Conservation (phyloP, 2,113 vertebrate species). For the Polyodon spathula region DNA sequence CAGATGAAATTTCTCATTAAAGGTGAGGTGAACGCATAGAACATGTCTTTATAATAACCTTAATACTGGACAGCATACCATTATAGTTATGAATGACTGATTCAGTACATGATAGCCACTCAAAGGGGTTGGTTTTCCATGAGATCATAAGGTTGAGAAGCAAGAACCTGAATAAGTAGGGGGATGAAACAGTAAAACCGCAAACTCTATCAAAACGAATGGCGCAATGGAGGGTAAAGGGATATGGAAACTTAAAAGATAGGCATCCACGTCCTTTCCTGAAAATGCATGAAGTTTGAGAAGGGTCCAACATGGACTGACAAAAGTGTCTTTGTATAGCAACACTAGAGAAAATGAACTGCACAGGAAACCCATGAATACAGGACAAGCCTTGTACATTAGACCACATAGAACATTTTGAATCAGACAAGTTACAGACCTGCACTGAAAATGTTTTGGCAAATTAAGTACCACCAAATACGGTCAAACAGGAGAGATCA, state of each 20-base stretch:
- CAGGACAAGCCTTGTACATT: constrained; percentile 45
- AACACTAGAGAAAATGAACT: constrained; percentile 19
- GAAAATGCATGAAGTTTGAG: constrained; percentile 57
- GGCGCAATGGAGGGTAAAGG: constrained; percentile 50
- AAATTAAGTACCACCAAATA: constrained; percentile 39
- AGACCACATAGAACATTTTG: constrained; percentile 45
- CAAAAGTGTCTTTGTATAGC: constrained; percentile 59
- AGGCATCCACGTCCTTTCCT: constrained; percentile 60
- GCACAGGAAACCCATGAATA: constrained; percentile 48
- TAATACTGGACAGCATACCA: too few relatives aligned
- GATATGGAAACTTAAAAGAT: constrained; percentile 58
- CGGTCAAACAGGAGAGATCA: constrained; percentile 10
- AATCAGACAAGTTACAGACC: constrained; percentile 41
- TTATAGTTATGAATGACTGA: too few relatives aligned
- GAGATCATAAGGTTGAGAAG: too few relatives aligned
- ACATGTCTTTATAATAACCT: constrained; percentile 43
- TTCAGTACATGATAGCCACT: too few relatives aligned
- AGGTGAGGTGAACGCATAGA: constrained; percentile 31
- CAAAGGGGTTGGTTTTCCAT: too few relatives aligned
- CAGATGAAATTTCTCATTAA: constrained; percentile 44
- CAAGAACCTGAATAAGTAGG: neutral
- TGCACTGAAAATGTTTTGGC: constrained; percentile 31
- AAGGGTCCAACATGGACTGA: constrained; percentile 49
- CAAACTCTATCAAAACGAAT: constrained; percentile 36
- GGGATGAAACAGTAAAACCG: constrained; percentile 16